Evolutionary conservation across 2,888 invertebrate species (phyloP), one percentile per base, ranked within the genome.

Genomic region (Chromoteleia sp.): DNA sequence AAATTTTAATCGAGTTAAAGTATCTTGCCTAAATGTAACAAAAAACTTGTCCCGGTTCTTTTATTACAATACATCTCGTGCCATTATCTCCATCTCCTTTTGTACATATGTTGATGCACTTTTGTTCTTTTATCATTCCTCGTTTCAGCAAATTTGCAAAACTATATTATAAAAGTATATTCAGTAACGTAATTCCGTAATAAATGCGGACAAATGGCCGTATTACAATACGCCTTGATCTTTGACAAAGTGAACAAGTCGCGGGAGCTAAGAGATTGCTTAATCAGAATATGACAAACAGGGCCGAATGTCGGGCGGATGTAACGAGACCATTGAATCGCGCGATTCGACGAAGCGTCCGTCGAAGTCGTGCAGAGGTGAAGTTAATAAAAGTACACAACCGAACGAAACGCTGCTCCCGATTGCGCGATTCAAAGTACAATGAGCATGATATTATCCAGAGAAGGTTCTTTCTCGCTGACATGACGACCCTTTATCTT

Each of bases 1-100:
- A 67, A 76, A 76, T 76, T 50, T 76, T 76, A 68, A 76, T 68
- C 76, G 68, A 67, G 59, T 68, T 76, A 52, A 76, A 59, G 30
- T 76, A 65, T 65, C 67, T 59, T 25, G 33, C 7, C 59, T 43
- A 59, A 52, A 73, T 52, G 50, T 59, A 68, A 68, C 33, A 68
- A 76, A 67, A 76, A 65, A 65, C 21, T 73, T 33, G 17, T 54
- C 63, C 54, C 33, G 61, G 14, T 41, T 61, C 36, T 36, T 39
- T 50, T 48, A 71, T 41, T 41, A 61, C 33, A 25, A 12, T 33
- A 36, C 68, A 58, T 30, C 56, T 48, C 58, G 25, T n/a, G 1
- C n/a, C 17, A 36, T 41, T 48, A 68, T 54, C 17, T 17, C 33
- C 36, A 30, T n/a, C 17, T 29, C 29, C 21, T 29, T 59, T 7